phyloP scores from a whole-genome alignment of 2,797 vertebrate species.

The Myotis planiceps region DNA sequence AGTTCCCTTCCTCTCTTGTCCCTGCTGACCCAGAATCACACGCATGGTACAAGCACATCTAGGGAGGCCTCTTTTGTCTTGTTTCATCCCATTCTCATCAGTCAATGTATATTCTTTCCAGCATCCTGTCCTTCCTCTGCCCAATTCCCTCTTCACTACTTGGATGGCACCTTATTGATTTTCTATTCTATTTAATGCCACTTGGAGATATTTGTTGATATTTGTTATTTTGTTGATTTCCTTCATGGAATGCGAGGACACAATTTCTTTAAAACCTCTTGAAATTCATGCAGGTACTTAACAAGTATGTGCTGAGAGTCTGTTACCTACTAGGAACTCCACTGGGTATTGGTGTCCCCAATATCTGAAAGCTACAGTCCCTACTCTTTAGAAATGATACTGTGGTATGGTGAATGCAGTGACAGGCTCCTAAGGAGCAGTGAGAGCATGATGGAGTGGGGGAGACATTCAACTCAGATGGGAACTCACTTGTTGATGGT shows the following conservation, averaged over 20 bases:
- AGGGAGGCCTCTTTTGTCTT: background rate
- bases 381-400: background rate
- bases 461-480: background rate
- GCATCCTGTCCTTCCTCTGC: background rate
- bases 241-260: background rate
- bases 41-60: rapidly evolving
- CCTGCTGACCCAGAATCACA: background rate
- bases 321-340: background rate
- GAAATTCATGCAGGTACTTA: background rate
- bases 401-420: background rate
- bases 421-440: background rate
- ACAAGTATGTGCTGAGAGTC: background rate
- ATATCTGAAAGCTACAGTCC: too few species aligned
- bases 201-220: background rate
- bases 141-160: background rate
- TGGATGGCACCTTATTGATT: background rate
- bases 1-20: background rate
- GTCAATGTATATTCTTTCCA: background rate
- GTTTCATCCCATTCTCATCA: background rate
- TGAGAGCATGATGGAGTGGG: rapidly evolving
- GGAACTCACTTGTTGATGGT: background rate
- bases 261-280: slow-evolving; percentile 11
- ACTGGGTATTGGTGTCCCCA: background rate
- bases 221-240: slow-evolving; percentile 42
- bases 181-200: background rate